Base-by-base conservation (phyloP, 2,113 vertebrate genomes). In the Rutilus rutilus region DNA sequence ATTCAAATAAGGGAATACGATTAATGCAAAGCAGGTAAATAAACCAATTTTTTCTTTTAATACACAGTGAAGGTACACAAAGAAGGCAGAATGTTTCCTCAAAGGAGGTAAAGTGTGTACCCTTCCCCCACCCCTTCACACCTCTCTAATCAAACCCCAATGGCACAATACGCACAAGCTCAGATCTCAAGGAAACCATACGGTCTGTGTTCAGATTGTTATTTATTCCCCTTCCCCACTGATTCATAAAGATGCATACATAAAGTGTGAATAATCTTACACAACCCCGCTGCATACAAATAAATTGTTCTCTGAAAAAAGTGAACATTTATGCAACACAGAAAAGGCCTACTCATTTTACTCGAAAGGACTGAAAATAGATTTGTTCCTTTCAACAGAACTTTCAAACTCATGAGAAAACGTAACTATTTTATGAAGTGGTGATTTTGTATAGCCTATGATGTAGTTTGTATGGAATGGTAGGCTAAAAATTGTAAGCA, bases 141-240 rank as follows among this genome's bases (percentile, higher is more conserved):
- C 89, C 87, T 86, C 69, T 71, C 50, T 69, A 78, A 86, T 84
- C 73, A 85, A 91, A 86, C 54, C 80, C 84, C 75, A 33, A 71
- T 65, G 86, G 47, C 83, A 85, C 77, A 86, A 83, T 82, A 82
- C 52, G 52, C 88, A 81, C 82, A 85, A 71, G 54, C 79, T 64
- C 78, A 87, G 81, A 83, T 85, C 84, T 82, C 67, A 54, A n/a
- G 65, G 27, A 77, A 42, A 80, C n/a, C 59, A 65, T n/a, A 75
- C 21, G 3, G 45, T 59, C 27, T 33, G 17, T 25, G 25, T 36
- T n/a, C 65, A 45, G 10, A n/a, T 17, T 42, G 50, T 54, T 59
- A 54, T 30, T 52, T 59, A 54, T 30, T 52, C 12, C 36, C 15
- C 59, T 27, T 17, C 11, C 19, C 65, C 25, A 65, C 19, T 57